Conservation (phyloP, 2,888 invertebrate genomes). For the Chrysopilus asiliformis region DNA sequence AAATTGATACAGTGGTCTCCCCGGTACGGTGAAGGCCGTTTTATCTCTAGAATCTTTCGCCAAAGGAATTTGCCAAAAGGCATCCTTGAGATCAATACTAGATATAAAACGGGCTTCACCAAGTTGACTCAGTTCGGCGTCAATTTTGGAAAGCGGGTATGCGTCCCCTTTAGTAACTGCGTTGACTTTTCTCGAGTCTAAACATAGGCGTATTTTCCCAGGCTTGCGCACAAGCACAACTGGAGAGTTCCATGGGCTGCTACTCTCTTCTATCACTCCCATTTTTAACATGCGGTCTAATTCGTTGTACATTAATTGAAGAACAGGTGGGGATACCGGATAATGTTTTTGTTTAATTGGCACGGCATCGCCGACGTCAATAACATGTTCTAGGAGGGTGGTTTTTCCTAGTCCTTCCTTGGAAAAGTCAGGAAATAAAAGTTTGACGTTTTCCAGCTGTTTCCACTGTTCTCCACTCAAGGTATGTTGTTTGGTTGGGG, state of each 20-base stretch:
- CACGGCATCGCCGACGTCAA: not conserved
- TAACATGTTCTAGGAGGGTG: not conserved
- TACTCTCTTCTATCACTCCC: not conserved
- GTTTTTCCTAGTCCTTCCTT: not conserved
- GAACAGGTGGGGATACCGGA: constrained; percentile 1
- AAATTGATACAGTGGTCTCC: no score
- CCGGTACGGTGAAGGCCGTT: no score
- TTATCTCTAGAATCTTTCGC: no score
- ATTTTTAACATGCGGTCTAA: not conserved
- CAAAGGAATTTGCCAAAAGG: no score
- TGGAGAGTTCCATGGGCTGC: no score
- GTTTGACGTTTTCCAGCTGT: not conserved
- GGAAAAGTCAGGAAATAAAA: not conserved
- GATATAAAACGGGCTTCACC: constrained; percentile 14
- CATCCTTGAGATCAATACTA: no score
- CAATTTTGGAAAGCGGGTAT: constrained; percentile 1
- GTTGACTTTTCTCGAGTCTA: no score
- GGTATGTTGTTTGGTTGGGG: no score
- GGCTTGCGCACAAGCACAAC: no score
- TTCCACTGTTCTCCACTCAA: no score
- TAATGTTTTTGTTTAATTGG: constrained; percentile 1
- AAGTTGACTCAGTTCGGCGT: not conserved
- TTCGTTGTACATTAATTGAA: not conserved
- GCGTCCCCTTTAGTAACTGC: no score
- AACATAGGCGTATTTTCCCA: no score